phyloP scores from a whole-genome alignment of 1,140 invertebrate genomes.

The Drosophila carrolli region DNA sequence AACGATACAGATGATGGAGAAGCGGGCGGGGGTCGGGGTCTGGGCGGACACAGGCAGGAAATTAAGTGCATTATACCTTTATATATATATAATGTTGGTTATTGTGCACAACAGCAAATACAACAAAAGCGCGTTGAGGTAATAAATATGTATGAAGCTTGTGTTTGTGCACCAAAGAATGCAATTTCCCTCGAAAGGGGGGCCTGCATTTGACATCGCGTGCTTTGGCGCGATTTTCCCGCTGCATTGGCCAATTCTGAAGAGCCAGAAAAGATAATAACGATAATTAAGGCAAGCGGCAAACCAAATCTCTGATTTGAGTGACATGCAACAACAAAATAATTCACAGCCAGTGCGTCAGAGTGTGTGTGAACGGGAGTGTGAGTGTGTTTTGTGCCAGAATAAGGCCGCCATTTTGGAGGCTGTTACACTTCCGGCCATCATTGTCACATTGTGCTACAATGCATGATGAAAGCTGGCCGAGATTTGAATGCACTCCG shows the following conservation, averaged over 20 bases:
- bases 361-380: constrained; percentile 1
- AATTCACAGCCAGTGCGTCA: constrained; percentile 41
- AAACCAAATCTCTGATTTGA: constrained; percentile 75
- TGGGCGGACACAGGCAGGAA: constrained; percentile 53
- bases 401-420: constrained; percentile 58
- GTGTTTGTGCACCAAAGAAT: constrained; percentile 75
- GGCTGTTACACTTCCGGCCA: constrained; percentile 68
- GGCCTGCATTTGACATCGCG: constrained; percentile 72
- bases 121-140: constrained; percentile 75
- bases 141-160: constrained; percentile 79
- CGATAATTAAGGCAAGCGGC: constrained; percentile 78
- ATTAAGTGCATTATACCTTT: constrained; percentile 68
- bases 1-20: constrained; percentile 12
- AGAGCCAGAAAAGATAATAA: constrained; percentile 64
- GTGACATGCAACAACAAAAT: constrained; percentile 78
- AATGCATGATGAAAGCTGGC: constrained; percentile 43
- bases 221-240: constrained; percentile 71
- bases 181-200: constrained; percentile 44
- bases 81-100: constrained; percentile 57
- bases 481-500: constrained; percentile 23
- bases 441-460: constrained; percentile 63
- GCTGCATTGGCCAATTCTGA: constrained; percentile 75
- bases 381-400: constrained; percentile 7
- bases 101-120: constrained; percentile 62
- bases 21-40: neutral